Conservation (phyloP, 2,888 invertebrate genomes). For the Drosophila gaucha region DNA sequence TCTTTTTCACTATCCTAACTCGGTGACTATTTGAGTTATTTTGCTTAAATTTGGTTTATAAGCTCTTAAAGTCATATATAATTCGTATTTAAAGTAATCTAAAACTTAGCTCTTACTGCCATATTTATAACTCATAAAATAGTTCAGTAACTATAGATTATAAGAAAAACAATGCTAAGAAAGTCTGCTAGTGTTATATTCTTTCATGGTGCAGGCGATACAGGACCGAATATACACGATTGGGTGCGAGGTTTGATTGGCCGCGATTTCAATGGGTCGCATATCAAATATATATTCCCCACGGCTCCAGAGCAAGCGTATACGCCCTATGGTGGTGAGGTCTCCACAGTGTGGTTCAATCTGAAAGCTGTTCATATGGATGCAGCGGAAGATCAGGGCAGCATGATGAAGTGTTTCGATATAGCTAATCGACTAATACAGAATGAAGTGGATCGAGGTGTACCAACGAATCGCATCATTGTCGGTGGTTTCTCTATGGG, state of each 20-base stretch:
- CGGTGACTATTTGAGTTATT: neutral
- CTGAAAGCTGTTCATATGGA: constrained; percentile 86
- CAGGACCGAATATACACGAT: constrained; percentile 86
- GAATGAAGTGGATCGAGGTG: constrained; percentile 88
- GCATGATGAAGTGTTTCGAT: constrained; percentile 83
- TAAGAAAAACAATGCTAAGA: constrained; percentile 49
- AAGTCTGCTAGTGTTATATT: constrained; percentile 88
- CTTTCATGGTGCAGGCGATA: constrained; percentile 90
- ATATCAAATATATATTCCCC: constrained; percentile 91
- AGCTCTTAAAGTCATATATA: neutral
- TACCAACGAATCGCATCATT: constrained; percentile 89
- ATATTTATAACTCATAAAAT: too few relatives aligned
- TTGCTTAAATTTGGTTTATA: neutral
- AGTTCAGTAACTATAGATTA: too few relatives aligned
- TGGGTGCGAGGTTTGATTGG: constrained; percentile 87
- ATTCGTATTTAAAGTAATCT: too few relatives aligned
- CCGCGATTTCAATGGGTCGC: constrained; percentile 86
- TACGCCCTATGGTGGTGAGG: constrained; percentile 81
- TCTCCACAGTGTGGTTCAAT: constrained; percentile 92
- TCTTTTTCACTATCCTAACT: too few relatives aligned
- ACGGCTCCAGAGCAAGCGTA: constrained; percentile 92
- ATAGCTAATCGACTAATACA: constrained; percentile 88
- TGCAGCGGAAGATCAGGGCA: constrained; percentile 71
- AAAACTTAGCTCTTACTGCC: neutral
- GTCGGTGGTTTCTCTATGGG: constrained; percentile 96